Evolutionary conservation across 2,797 vertebrate species (phyloP).

Genomic region (Sternarchorhynchus goeldii): DNA sequence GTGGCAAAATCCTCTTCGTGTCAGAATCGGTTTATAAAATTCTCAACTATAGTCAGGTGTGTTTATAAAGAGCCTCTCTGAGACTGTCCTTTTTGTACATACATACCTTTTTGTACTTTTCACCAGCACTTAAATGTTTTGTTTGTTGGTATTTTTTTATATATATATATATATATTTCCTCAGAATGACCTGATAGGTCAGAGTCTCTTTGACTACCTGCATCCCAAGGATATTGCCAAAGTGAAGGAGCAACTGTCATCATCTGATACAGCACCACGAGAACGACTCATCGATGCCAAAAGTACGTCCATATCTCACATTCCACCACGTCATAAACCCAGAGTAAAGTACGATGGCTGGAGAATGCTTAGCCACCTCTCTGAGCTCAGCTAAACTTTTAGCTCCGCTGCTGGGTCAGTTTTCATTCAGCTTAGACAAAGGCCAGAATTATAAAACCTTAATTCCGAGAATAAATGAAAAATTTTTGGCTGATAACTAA

Average conservation of each 20-base stretch:
- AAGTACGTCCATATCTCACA: slow-evolving; percentile 75
- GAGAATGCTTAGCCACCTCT: not conserved
- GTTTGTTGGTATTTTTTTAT: not conserved
- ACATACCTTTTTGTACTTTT: too few species aligned
- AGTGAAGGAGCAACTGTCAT: slow-evolving; percentile 99
- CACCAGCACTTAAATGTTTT: not conserved
- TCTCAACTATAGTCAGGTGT: slow-evolving; percentile 98
- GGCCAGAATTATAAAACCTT: not conserved
- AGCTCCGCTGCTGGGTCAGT: too few species aligned
- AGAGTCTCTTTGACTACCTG: slow-evolving; percentile 98
- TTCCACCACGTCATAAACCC: not conserved
- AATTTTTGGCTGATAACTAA: not conserved
- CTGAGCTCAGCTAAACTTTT: not conserved
- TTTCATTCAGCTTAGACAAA: not conserved
- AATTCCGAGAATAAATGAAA: not conserved
- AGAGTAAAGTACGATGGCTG: not conserved
- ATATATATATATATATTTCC: not conserved
- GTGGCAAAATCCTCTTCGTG: slow-evolving; percentile 98
- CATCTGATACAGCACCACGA: slow-evolving; percentile 92
- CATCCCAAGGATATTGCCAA: slow-evolving; percentile 99
- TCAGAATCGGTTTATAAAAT: slow-evolving; percentile 99
- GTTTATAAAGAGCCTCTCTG: slow-evolving; percentile 15
- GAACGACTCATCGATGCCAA: slow-evolving; percentile 98
- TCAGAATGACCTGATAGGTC: slow-evolving; percentile 97
- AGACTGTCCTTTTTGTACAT: not conserved